phyloP scores from a whole-genome alignment of 2,797 vertebrate species.

The Poeciliopsis infans region DNA sequence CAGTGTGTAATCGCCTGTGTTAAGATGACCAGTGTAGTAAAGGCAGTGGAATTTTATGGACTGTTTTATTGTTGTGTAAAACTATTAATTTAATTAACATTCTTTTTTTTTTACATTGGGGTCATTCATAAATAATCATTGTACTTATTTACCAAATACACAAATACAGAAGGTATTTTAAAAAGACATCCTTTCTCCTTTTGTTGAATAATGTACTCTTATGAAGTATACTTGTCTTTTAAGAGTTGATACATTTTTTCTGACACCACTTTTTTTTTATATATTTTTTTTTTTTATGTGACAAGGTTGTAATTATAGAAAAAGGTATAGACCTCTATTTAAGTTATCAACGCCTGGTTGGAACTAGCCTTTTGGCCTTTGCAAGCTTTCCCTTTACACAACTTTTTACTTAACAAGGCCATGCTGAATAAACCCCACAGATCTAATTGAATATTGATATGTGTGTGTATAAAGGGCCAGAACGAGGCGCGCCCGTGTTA shows the following conservation, averaged over 20 bases:
- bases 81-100: neutral
- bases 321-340: slow-evolving; percentile 52
- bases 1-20: neutral
- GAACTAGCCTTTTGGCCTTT: slow-evolving; percentile 64
- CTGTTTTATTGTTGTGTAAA: neutral
- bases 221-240: slow-evolving; percentile 32
- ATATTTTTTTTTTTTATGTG: slow-evolving; percentile 35
- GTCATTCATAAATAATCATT: neutral
- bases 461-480: slow-evolving; percentile 62
- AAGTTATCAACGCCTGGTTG: slow-evolving; percentile 54
- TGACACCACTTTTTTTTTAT: slow-evolving; percentile 20
- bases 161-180: neutral
- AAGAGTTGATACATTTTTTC: slow-evolving; percentile 26
- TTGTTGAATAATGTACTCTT: slow-evolving; percentile 9
- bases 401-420: slow-evolving; percentile 74
- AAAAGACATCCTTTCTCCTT: slow-evolving; percentile 8
- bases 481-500: slow-evolving; percentile 65
- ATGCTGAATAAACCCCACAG: slow-evolving; percentile 62
- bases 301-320: slow-evolving; percentile 59
- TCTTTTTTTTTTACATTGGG: neutral
- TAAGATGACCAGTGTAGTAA: neutral
- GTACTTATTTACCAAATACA: neutral
- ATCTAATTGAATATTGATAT: slow-evolving; percentile 82
- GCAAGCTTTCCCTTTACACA: slow-evolving; percentile 63
- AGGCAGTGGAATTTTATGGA: neutral